Evolutionary conservation across 2,888 invertebrate genomes (phyloP), one percentile per base, ranked within the genome.

Genomic region (Drosophila pegasa): DNA sequence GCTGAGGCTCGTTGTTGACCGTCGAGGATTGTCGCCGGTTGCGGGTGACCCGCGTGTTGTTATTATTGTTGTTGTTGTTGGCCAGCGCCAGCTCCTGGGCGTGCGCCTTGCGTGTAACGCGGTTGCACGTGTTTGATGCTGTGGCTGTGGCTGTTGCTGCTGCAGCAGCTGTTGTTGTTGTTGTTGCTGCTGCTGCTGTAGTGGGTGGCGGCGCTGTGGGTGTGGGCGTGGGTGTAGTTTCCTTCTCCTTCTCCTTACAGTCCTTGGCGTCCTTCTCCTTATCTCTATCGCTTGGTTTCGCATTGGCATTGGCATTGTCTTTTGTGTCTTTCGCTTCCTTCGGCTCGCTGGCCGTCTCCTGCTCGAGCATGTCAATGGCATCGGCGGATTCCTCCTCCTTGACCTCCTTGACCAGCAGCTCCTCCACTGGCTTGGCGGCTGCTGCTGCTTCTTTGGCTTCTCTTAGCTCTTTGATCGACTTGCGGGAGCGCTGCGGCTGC

Each of bases 41-140:
- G 41, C 92, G 87, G 8, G 91, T 92, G 16, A 91, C 75, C 12
- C 91, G 88, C 0, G 91, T 91, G 35, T 87, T 90, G 45, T 75
- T 83, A 2, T 60, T 61, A 18, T 52, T 60, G 22, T 27, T 60
- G 10, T 22, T 58, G n/a, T 55, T 68, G 47, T 57, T 77, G 40
- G 75, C 75, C 78, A 75, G 4, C 2, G 80, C 85, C 61, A 88
- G 86, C 65, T 91, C 90, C 71, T 89, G 85, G 20, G 89, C 91
- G 10, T 89, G 78, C 0, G 92, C 78, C 48, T 92, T 92, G 41
- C 92, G 91, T 9, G 92, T 92, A 9, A 90, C 78, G n/a, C 91
- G 82, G 56, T 91, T 91, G 43, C 85, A 82, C 35, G 63, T 54
- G 7, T 40, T 56, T 9, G 64, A 27, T 5, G 71, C 20, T 5